Percentiles rank a stretch among this genome's conserved stretches.
These are phyloP conservation scores for Marisa cornuarietis DNA, from an alignment of 1,140 invertebrate species.

Conservation along the genomic window DNA sequence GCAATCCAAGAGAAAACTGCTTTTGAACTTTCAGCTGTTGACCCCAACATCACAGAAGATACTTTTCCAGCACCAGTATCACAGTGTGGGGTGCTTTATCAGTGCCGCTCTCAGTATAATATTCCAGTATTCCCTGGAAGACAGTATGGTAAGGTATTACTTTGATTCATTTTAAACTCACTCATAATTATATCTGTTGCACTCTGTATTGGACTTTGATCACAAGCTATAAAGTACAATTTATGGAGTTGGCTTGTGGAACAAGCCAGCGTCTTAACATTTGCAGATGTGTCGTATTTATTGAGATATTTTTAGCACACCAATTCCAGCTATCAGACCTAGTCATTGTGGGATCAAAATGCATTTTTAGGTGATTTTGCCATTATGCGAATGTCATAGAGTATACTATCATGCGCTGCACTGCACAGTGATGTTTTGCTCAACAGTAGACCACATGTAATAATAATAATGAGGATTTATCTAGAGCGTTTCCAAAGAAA, in stretches of 20 bases:
- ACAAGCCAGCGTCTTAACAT: background rate
- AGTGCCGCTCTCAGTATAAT: conserved; percentile 10
- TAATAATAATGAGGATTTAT: too few relatives aligned
- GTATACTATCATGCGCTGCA: too few relatives aligned
- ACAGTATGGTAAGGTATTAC: conserved; percentile 9
- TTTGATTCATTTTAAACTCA: conserved; percentile 2
- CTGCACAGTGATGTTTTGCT: too few relatives aligned
- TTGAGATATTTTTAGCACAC: background rate
- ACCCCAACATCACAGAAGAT: background rate
- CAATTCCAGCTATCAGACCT: too few relatives aligned
- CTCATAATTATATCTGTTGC: background rate
- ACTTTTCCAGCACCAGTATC: background rate
- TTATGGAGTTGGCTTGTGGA: background rate
- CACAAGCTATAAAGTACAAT: too few relatives aligned
- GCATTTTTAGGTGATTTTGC: too few relatives aligned
- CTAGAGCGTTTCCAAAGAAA: too few relatives aligned
- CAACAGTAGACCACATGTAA: too few relatives aligned
- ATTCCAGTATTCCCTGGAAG: conserved; percentile 12
- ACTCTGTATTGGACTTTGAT: background rate
- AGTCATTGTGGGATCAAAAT: too few relatives aligned
- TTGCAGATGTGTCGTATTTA: background rate
- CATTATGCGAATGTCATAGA: too few relatives aligned
- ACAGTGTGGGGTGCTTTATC: conserved; percentile 26
- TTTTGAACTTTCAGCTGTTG: background rate
- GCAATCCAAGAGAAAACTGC: background rate